Evolutionary conservation across 2,113 vertebrate genomes (phyloP).

Genomic region (Nerophis ophidion): DNA sequence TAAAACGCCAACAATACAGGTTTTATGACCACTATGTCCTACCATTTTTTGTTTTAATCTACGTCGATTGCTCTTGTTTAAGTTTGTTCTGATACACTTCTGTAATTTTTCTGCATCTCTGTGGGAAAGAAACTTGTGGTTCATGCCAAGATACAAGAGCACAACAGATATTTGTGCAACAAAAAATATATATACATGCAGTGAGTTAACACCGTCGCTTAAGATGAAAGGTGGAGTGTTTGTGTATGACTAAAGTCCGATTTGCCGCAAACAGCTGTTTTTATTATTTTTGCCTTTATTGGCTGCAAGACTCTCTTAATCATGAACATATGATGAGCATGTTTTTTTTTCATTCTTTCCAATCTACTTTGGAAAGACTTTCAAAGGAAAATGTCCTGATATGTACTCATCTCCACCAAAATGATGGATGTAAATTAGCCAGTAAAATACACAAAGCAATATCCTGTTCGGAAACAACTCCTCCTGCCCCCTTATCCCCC

Average conservation of each 20-base stretch:
- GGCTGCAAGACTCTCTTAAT: slow-evolving; percentile 11
- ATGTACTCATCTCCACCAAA: slow-evolving; percentile 17
- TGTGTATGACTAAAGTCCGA: not conserved
- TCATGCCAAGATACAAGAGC: not conserved
- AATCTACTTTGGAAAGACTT: slow-evolving; percentile 29
- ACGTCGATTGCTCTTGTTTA: no score
- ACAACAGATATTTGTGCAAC: not conserved
- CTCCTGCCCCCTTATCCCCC: slow-evolving; percentile 10
- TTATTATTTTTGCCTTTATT: slow-evolving; percentile 18
- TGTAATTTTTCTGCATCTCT: no score
- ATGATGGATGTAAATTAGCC: slow-evolving; percentile 15
- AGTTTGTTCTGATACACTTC: no score
- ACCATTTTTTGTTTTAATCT: no score
- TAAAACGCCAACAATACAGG: no score
- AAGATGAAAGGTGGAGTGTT: not conserved
- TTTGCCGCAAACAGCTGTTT: slow-evolving; percentile 14
- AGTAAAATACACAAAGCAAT: slow-evolving; percentile 15
- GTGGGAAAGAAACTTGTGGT: not conserved
- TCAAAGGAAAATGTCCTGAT: slow-evolving; percentile 20
- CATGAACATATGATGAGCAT: slow-evolving; percentile 24
- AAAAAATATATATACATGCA: not conserved
- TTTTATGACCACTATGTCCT: no score
- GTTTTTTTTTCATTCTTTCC: slow-evolving; percentile 4
- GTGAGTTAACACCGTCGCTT: not conserved
- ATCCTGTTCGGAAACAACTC: slow-evolving; percentile 24